A percentile compares a stretch with the other conserved stretches of the same genome.
These are phyloP conservation scores for Stegastes partitus DNA, from an alignment of 2,113 vertebrate species.

Conservation along the genomic window DNA sequence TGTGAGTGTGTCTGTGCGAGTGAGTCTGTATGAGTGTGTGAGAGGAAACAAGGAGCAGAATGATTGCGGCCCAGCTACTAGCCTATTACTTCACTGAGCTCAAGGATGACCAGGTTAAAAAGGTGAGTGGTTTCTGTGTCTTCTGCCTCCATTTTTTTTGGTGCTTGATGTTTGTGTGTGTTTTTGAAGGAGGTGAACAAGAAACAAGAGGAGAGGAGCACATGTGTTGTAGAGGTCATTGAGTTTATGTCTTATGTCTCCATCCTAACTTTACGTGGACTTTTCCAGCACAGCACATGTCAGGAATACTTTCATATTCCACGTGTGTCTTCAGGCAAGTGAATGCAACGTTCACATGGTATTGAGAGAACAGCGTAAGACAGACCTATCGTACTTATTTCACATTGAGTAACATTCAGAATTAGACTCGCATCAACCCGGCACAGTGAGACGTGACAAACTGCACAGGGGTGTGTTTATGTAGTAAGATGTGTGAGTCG, in stretches of 20 bases:
- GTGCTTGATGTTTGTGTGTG: neutral
- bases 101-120: constrained; percentile 98
- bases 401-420: neutral
- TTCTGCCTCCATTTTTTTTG: neutral
- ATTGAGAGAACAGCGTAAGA: neutral
- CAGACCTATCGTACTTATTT: neutral
- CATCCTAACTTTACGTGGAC: constrained; percentile 2
- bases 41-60: constrained; percentile 77
- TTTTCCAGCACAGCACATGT: neutral
- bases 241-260: constrained; percentile 7
- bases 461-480: constrained; percentile 35
- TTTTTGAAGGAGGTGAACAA: neutral
- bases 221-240: constrained; percentile 50
- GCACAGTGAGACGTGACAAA: constrained; percentile 56
- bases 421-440: neutral
- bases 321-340: constrained; percentile 29
- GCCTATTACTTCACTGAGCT: constrained; percentile 98
- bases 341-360: neutral
- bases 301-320: neutral
- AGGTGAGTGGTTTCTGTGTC: constrained; percentile 85
- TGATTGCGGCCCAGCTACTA: constrained; percentile 98
- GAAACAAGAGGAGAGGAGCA: neutral
- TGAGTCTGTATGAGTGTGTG: constrained; percentile 62
- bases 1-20: constrained; percentile 21
- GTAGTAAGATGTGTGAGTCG: constrained; percentile 24